phyloP scores from a whole-genome alignment of 1,140 invertebrate genomes.

The Homarus americanus region DNA sequence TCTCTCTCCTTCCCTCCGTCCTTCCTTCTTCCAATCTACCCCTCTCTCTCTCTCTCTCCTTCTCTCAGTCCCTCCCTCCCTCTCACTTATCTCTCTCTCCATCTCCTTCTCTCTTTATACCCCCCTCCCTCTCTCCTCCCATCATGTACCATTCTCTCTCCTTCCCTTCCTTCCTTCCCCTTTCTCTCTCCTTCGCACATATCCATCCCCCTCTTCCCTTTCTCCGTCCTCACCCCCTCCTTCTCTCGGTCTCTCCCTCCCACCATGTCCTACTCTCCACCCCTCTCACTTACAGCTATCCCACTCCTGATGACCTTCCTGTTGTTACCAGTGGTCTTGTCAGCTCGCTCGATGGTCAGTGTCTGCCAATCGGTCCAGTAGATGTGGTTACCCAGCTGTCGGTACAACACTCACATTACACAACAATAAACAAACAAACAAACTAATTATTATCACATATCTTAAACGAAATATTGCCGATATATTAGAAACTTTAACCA shows the following conservation, averaged over 20 bases:
- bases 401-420: too few species aligned
- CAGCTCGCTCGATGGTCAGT: conserved; percentile 89
- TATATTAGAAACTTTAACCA: too few species aligned
- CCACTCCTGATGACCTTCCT: conserved; percentile 59
- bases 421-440: too few species aligned
- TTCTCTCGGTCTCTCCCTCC: not conserved
- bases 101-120: not conserved
- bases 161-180: not conserved
- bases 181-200: not conserved
- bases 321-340: conserved; percentile 84
- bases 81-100: not conserved
- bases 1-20: too few species aligned
- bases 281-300: conserved; percentile 54
- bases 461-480: too few species aligned
- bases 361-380: conserved; percentile 97
- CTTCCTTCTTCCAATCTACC: too few species aligned
- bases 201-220: not conserved
- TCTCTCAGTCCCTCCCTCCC: too few species aligned
- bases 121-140: not conserved
- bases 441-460: too few species aligned
- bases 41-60: too few species aligned
- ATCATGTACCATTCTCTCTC: too few species aligned
- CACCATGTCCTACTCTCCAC: not conserved
- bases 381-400: conserved; percentile 86
- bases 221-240: not conserved